These are phyloP conservation scores for Pampusana beccarii DNA, from an alignment of 2,113 vertebrate genomes.

Conservation along the genomic window DNA sequence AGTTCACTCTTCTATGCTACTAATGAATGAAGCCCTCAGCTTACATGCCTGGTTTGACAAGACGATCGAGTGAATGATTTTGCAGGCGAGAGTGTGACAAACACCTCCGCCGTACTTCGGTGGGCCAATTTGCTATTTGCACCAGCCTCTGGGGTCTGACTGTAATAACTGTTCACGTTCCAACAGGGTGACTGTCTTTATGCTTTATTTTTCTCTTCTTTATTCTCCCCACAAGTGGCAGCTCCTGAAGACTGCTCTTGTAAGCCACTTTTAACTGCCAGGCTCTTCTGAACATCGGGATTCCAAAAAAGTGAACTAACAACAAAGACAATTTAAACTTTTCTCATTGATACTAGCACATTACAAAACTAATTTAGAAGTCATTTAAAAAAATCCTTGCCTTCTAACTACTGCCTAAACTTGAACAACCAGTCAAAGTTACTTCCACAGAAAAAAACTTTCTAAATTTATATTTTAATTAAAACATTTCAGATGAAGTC, in stretches of 20 bases:
- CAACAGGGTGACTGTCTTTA: not conserved
- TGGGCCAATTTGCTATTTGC: not conserved
- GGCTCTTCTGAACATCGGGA: not conserved
- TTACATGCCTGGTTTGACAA: not conserved
- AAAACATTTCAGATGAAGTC: not conserved
- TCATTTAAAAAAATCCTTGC: not conserved
- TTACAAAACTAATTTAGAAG: not conserved
- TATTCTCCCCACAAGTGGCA: not conserved
- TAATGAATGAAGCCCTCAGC: not conserved
- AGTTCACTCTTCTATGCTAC: not conserved
- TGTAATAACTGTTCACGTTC: not conserved
- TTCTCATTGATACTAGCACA: not conserved
- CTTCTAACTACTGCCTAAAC: not conserved
- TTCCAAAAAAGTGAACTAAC: not conserved
- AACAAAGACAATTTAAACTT: not conserved
- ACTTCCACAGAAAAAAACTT: not conserved
- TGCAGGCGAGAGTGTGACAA: accelerated
- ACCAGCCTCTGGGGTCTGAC: not conserved
- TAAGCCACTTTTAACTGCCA: not conserved
- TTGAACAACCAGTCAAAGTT: not conserved
- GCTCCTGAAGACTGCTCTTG: not conserved
- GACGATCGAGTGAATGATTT: not conserved
- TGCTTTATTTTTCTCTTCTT: not conserved
- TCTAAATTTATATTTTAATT: not conserved
- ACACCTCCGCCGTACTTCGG: not conserved